Percentiles rank a stretch among this genome's conserved stretches.
Evolutionary conservation across 2,797 vertebrate genomes (phyloP).

Genomic region (Esox lucius): DNA sequence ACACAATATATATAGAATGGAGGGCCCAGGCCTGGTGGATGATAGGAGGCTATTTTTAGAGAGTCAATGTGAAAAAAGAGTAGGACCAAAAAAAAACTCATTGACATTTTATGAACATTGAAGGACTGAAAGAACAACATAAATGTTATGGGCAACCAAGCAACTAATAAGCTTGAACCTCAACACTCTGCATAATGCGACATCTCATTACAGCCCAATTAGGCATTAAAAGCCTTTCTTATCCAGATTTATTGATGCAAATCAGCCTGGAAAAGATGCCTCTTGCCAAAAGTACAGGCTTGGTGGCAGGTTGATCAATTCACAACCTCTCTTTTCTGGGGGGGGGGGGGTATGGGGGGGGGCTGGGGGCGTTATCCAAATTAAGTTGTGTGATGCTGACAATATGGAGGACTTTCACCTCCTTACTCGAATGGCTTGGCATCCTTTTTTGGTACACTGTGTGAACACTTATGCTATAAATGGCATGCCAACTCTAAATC

Average conservation of each 20-base stretch:
- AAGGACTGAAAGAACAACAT: conserved; percentile 67
- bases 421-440: conserved; percentile 42
- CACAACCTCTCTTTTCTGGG: conserved; percentile 63
- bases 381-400: conserved; percentile 61
- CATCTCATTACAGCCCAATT: conserved; percentile 82
- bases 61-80: conserved; percentile 27
- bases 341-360: conserved; percentile 47
- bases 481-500: not conserved
- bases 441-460: conserved; percentile 50
- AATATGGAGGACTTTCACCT: conserved; percentile 50
- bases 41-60: conserved; percentile 79
- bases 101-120: conserved; percentile 70
- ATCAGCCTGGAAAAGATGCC: conserved; percentile 77
- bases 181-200: conserved; percentile 79
- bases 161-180: conserved; percentile 84
- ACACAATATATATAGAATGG: conserved; percentile 60
- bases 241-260: conserved; percentile 80
- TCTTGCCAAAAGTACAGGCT: conserved; percentile 60
- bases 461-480: conserved; percentile 8
- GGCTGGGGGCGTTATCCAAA: no score
- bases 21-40: conserved; percentile 66
- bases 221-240: conserved; percentile 79
- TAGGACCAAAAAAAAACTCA: conserved; percentile 46
- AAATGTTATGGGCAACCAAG: conserved; percentile 83
- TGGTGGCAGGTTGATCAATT: conserved; percentile 68